Evolutionary conservation across 2,797 vertebrate genomes (phyloP).

Genomic region (Diceros bicornis): DNA sequence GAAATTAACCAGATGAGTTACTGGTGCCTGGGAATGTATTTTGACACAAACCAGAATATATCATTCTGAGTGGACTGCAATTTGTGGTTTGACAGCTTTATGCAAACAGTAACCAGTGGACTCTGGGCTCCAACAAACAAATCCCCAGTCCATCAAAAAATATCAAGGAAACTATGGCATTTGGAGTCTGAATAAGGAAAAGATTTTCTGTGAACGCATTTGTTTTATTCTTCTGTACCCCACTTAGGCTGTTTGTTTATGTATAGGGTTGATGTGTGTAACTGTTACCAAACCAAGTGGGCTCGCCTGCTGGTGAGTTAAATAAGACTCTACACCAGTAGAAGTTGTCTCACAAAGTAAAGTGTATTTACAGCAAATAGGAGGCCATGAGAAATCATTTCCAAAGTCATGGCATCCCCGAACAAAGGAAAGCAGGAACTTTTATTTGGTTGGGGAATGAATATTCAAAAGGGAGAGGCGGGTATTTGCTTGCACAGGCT

Average conservation of each 20-base stretch:
- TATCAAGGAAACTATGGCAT: not conserved
- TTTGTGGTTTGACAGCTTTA: not conserved
- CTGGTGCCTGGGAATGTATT: not conserved
- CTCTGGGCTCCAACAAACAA: not conserved
- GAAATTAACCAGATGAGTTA: not conserved
- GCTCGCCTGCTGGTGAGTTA: no score
- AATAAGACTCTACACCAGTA: no score
- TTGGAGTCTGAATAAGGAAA: conserved; percentile 25
- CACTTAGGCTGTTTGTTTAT: not conserved
- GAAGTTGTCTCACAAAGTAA: no score
- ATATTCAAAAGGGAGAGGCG: no score
- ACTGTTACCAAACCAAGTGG: not conserved
- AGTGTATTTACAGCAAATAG: no score
- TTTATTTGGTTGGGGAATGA: no score
- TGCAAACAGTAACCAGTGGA: not conserved
- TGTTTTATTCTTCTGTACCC: not conserved
- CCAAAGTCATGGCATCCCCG: no score
- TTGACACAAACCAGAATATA: not conserved
- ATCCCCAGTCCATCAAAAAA: not conserved
- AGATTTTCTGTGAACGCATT: not conserved
- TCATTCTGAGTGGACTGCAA: not conserved
- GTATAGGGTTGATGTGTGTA: not conserved
- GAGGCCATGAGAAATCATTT: no score
- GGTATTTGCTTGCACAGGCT: no score
- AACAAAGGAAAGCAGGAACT: no score